Conservation (phyloP, 2,113 vertebrate species). For the Catharus fuscescens region DNA sequence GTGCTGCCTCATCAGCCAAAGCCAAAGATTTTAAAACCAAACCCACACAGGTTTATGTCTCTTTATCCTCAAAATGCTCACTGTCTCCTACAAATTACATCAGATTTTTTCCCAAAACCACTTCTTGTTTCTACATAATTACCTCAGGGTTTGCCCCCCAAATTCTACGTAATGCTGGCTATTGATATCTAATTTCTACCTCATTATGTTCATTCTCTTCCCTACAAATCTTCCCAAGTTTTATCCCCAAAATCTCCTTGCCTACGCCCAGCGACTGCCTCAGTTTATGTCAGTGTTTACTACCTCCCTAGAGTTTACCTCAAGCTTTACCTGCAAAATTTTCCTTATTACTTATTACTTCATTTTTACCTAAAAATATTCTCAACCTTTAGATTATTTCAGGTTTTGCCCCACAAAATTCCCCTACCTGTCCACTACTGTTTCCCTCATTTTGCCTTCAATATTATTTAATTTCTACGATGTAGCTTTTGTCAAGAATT, state of each 20-base stretch:
- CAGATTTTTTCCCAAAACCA: not conserved
- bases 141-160: not conserved
- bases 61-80: not conserved
- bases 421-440: not conserved
- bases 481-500: constrained; percentile 50
- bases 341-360: not conserved
- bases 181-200: not conserved
- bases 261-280: not conserved
- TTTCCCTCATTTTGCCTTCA: not conserved
- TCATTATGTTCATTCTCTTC: not conserved
- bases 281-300: not conserved
- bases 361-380: not conserved
- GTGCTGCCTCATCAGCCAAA: not conserved
- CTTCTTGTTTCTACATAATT: not conserved
- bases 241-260: not conserved
- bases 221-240: not conserved
- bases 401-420: not conserved
- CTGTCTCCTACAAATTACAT: not conserved
- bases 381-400: not conserved
- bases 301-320: not conserved
- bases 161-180: not conserved
- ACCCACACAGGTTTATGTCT: not conserved
- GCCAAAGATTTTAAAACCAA: not conserved
- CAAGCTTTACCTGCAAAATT: not conserved
- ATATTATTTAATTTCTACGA: not conserved